A percentile compares a stretch with the other conserved stretches of the same genome.
phyloP scores from a whole-genome alignment of 1,140 invertebrate genomes.

The Drosophila novamexicana region DNA sequence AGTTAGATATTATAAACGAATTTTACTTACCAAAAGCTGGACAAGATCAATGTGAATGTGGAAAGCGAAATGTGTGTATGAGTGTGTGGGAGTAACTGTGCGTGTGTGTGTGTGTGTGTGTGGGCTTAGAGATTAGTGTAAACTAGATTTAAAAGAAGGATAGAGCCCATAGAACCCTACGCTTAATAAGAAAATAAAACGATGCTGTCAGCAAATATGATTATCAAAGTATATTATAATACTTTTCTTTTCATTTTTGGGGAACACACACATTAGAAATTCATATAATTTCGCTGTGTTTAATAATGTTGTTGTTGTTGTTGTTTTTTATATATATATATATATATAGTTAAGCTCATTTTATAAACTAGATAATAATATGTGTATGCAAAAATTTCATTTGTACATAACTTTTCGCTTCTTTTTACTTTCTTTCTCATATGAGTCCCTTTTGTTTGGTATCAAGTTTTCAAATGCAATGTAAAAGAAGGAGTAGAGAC shows the following conservation, averaged over 20 bases:
- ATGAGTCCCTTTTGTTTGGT: constrained; percentile 78
- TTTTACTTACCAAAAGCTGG: constrained; percentile 63
- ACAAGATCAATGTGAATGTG: constrained; percentile 18
- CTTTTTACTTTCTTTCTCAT: constrained; percentile 84
- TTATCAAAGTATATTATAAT: constrained; percentile 42
- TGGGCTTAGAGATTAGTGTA: constrained; percentile 17
- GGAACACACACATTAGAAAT: constrained; percentile 38
- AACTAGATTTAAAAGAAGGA: not conserved
- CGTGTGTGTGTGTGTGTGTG: constrained; percentile 8
- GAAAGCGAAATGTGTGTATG: constrained; percentile 30
- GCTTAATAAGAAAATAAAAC: constrained; percentile 38
- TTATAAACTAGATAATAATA: constrained; percentile 63
- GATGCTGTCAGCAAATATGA: constrained; percentile 18
- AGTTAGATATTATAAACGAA: constrained; percentile 54
- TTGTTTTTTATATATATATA: constrained; percentile 10
- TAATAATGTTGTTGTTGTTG: constrained; percentile 4
- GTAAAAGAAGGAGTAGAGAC: constrained; percentile 83
- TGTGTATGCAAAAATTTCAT: constrained; percentile 58
- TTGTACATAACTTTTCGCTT: constrained; percentile 82
- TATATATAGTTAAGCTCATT: constrained; percentile 34
- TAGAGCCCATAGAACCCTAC: constrained; percentile 31
- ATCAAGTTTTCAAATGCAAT: constrained; percentile 70
- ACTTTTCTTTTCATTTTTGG: constrained; percentile 29
- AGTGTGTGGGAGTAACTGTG: constrained; percentile 8
- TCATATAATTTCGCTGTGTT: constrained; percentile 35